Base-by-base conservation (phyloP, 2,797 vertebrate species). In the Typhlichthys eigenmanni region DNA sequence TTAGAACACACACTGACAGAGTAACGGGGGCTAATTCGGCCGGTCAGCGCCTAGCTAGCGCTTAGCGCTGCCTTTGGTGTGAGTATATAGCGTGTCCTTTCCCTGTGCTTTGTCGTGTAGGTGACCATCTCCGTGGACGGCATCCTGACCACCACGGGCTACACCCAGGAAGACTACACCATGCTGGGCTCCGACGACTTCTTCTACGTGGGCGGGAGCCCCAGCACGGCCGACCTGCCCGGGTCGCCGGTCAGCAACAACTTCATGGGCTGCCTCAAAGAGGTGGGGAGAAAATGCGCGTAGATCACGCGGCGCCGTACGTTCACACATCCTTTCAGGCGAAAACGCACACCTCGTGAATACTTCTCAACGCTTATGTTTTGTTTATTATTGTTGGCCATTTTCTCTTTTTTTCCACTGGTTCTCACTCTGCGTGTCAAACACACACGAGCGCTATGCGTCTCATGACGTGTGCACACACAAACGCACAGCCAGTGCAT, bases 11-110 rank as follows among this genome's bases (percentile, higher is more conserved):
- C 58, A 88, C 75, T 71, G 82, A 78, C 79, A 84, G 76, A 80
- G 43, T 75, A 80, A 83, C 71, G 78, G 87, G 90, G 88, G 87
- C 86, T 88, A 90, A 91, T 91, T 90, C 85, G 90, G 86, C 88
- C 85, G 80, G 81, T 87, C 89, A 88, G 85, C 89, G 80, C 86
- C 75, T 79, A 89, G 86, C 86, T 90, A 88, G 75, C 62, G 87
- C 88, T 80, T 85, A 87, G 89, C 87, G 88, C 87, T 89, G 76
- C 87, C 82, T 90, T 90, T 90, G 87, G 83, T 96, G 95, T 96
- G 96, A 98, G 95, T 97, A 96, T 98, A 98, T 98, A 98, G 96
- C 96, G 96, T 99, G 97, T 98, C 96, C 96, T 98, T 99, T 98
- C 96, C 97, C 96, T 99, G 96, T 99, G 97, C 96, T 99, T 98